Percentiles rank a stretch among this genome's conserved stretches.
These are phyloP conservation scores for Macquaria australasica DNA, from an alignment of 2,113 vertebrate species.

Conservation along the genomic window DNA sequence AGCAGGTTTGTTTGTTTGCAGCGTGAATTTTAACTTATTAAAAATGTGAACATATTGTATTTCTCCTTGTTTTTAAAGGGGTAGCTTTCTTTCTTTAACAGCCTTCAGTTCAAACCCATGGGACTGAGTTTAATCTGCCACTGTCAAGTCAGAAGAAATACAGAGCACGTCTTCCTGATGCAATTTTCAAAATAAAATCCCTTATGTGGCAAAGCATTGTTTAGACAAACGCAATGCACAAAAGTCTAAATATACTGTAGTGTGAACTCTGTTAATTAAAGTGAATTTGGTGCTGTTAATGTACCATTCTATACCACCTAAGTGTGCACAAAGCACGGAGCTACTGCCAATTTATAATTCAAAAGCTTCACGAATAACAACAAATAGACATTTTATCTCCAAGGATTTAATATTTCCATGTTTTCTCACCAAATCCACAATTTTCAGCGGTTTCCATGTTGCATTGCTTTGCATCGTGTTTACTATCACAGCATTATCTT, in stretches of 20 bases:
- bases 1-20: not conserved
- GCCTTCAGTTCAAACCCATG: conserved; percentile 28
- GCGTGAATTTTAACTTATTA: not conserved
- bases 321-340: not conserved
- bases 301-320: not conserved
- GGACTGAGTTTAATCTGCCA: conserved; percentile 5
- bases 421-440: not conserved
- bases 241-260: not conserved
- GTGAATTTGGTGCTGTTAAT: not conserved
- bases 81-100: not conserved
- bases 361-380: not conserved
- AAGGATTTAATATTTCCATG: not conserved
- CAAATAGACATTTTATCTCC: not conserved
- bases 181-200: conserved; percentile 67
- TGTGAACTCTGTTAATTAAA: not conserved
- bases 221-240: no score
- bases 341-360: not conserved
- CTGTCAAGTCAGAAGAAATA: not conserved
- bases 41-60: not conserved
- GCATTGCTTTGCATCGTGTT: not conserved
- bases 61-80: conserved; percentile 5
- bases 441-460: not conserved
- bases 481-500: not conserved
- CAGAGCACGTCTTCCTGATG: not conserved
- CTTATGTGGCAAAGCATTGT: not conserved